Base-by-base conservation (phyloP, 2,797 vertebrate species). In the Steatocranus sp. region DNA sequence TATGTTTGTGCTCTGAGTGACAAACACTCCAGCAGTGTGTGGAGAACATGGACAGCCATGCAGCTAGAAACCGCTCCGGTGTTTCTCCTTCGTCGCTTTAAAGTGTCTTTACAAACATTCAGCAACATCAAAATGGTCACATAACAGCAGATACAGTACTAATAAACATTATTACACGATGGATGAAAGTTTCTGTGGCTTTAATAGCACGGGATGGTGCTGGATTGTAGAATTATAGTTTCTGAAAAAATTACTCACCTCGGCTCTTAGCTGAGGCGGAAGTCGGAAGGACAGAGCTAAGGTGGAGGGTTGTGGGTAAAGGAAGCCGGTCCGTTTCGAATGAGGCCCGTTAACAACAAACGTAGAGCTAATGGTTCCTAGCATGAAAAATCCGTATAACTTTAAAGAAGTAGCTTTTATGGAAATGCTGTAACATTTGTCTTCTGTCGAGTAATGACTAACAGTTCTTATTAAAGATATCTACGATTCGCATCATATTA, bases 281-380 rank as follows among this genome's bases (percentile, higher is more conserved):
- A 94, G 89, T 94, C 84, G 91, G 93, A 95, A 95, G 93, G 95
- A 95, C 89, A 73, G 92, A 89, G 6, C 3, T 2, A 32, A 41
- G 1, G 83, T 34, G 2, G 41, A 78, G 94, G 32, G 82, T 86
- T 83, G 66, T 90, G 94, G 90, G 93, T 95, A 93, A 93, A 92
- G 92, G 91, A 93, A 92, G 80, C 18, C 4, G 27, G 90, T 91
- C n/a, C 93, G 91, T 30, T 75, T 8, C 1, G 9, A n/a, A 78
- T 25, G 5, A 48, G 17, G 54, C 11, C 18, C 76, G 78, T 36
- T 4, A 7, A 10, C 23, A 88, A 89, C 87, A 84, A 20, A 8
- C 0, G 6, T 1, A 15, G 0, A 2, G 11, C 1, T 1, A 2
- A 43, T 5, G 5, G 87, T 94, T 94, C 91, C 86, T 7, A 3